These are phyloP conservation scores for Tipula confusa DNA, from an alignment of 2,888 invertebrate genomes.

Conservation along the genomic window DNA sequence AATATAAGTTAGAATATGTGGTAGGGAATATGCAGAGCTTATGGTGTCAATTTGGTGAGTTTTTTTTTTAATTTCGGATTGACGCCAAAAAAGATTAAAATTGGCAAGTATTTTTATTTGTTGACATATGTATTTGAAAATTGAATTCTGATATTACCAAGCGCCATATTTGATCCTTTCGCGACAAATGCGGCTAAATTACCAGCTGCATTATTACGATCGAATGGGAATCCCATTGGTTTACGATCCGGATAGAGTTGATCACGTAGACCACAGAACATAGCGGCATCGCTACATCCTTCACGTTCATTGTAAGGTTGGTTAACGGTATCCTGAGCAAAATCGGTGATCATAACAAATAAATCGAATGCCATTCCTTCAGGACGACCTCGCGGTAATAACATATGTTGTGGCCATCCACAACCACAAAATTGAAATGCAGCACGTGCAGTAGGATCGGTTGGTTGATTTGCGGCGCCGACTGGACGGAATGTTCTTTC, in stretches of 20 bases:
- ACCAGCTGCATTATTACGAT: constrained; percentile 42
- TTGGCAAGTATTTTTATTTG: too few species aligned
- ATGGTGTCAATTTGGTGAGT: too few species aligned
- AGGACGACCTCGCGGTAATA: constrained; percentile 56
- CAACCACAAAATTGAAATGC: constrained; percentile 81
- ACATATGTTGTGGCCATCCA: constrained; percentile 79
- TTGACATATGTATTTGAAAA: constrained; percentile 28
- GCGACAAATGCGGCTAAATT: constrained; percentile 60
- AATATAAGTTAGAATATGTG: too few species aligned
- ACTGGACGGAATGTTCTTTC: constrained; percentile 67
- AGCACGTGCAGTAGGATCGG: constrained; percentile 46
- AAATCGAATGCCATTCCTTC: constrained; percentile 60
- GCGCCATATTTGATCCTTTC: constrained; percentile 63
- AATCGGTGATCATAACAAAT: constrained; percentile 69
- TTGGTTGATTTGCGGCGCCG: constrained; percentile 47
- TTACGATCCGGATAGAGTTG: constrained; percentile 62
- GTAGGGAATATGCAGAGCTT: too few species aligned
- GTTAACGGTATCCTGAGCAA: constrained; percentile 52
- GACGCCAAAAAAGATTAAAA: too few species aligned
- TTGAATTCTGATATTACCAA: background rate
- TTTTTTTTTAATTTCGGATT: too few species aligned
- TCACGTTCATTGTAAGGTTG: constrained; percentile 35
- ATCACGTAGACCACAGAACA: constrained; percentile 67
- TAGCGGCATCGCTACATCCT: constrained; percentile 59
- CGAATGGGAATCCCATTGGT: constrained; percentile 62